Evolutionary conservation across 2,113 vertebrate species (phyloP).

Genomic region (Ictalurus furcatus): DNA sequence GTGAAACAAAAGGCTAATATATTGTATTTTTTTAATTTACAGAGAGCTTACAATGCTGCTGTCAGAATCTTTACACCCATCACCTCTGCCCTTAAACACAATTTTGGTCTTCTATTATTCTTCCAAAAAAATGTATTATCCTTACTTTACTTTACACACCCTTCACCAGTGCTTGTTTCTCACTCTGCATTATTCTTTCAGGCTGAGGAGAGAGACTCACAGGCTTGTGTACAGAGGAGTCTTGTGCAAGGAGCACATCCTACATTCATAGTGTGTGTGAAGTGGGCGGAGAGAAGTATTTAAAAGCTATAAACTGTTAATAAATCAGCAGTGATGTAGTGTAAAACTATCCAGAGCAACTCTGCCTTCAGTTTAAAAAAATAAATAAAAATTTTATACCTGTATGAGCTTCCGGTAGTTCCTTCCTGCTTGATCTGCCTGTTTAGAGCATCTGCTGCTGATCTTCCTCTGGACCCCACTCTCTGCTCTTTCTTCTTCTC

Average conservation of each 20-base stretch:
- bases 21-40: background rate
- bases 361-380: background rate
- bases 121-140: background rate
- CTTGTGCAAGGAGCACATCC: background rate
- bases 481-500: slow-evolving; percentile 54
- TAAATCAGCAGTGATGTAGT: background rate
- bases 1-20: background rate
- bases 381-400: slow-evolving; percentile 77
- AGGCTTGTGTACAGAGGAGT: background rate
- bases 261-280: background rate
- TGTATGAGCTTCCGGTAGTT: slow-evolving; percentile 84
- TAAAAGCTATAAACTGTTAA: background rate
- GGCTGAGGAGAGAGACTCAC: background rate
- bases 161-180: background rate
- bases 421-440: slow-evolving; percentile 89
- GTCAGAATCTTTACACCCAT: background rate
- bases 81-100: background rate
- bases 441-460: slow-evolving; percentile 87
- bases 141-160: background rate
- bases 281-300: too few relatives aligned
- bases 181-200: background rate
- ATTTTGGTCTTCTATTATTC: background rate
- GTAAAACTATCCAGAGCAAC: background rate
- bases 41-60: background rate
- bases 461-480: slow-evolving; percentile 74